Percentiles rank a stretch among this genome's conserved stretches.
phyloP scores from a whole-genome alignment of 2,888 invertebrate genomes.

The Cephus pulcher region DNA sequence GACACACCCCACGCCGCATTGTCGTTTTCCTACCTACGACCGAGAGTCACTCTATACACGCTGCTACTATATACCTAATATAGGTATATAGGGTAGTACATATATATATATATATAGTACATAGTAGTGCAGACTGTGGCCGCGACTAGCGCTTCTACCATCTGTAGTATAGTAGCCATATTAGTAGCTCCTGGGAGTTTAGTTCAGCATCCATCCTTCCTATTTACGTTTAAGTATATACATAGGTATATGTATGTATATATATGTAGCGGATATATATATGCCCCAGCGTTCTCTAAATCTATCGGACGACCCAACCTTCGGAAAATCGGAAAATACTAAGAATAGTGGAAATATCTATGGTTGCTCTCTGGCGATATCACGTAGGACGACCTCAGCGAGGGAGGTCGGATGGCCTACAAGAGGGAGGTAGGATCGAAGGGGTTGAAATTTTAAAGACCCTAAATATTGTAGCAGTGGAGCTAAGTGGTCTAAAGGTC shows the following conservation, averaged over 20 bases:
- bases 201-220: neutral
- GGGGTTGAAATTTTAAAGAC: constrained; percentile 23
- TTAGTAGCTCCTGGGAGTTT: neutral
- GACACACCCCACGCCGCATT: constrained; percentile 1
- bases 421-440: constrained; percentile 7
- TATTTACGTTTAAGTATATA: neutral
- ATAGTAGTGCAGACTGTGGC: neutral
- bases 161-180: neutral
- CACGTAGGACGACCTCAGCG: neutral
- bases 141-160: neutral
- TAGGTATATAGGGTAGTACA: neutral
- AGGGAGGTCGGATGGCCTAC: neutral
- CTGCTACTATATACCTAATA: neutral
- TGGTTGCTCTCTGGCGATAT: neutral
- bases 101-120: neutral
- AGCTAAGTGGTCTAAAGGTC: constrained; percentile 24
- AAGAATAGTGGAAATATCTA: neutral
- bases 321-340: neutral
- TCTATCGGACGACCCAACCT: neutral
- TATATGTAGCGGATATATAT: too few species aligned
- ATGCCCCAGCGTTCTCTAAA: neutral
- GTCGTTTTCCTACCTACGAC: neutral
- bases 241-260: too few species aligned
- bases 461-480: constrained; percentile 19
- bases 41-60: neutral